These are phyloP conservation scores for Enteromius mattozi DNA, from an alignment of 2,797 vertebrate species.

Conservation along the genomic window DNA sequence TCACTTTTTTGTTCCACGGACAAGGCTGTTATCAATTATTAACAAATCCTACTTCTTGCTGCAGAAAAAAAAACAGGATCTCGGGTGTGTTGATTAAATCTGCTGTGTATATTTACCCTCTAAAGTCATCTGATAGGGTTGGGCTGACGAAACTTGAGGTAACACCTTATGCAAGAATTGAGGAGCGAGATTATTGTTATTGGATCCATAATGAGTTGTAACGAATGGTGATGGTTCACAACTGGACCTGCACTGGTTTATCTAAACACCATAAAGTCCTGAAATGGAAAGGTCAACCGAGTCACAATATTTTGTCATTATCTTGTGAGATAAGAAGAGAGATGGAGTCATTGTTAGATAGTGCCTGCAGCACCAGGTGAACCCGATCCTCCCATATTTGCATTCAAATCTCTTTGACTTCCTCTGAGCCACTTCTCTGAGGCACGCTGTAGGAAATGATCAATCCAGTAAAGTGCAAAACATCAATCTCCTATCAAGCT, in stretches of 20 bases:
- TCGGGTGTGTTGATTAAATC: slow-evolving; percentile 53
- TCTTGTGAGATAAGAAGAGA: slow-evolving; percentile 12
- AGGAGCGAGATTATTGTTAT: neutral
- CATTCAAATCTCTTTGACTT: slow-evolving; percentile 32
- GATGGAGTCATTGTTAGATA: slow-evolving; percentile 23
- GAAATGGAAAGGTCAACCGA: neutral
- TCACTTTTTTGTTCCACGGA: slow-evolving; percentile 37
- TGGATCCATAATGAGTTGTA: neutral
- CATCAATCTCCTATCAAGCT: slow-evolving; percentile 66
- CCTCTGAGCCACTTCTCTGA: slow-evolving; percentile 31
- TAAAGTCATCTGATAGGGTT: slow-evolving; percentile 43
- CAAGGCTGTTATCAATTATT: slow-evolving; percentile 57
- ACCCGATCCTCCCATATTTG: slow-evolving; percentile 49
- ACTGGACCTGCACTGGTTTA: neutral
- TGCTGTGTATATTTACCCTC: slow-evolving; percentile 52
- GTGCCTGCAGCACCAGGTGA: slow-evolving; percentile 36
- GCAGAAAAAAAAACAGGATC: slow-evolving; percentile 58
- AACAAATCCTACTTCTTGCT: slow-evolving; percentile 42
- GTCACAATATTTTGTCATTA: slow-evolving; percentile 57
- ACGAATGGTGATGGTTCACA: neutral
- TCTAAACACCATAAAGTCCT: neutral
- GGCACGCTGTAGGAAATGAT: slow-evolving; percentile 39
- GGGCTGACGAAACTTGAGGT: slow-evolving; percentile 14
- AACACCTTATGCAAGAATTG: neutral
- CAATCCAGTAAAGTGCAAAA: slow-evolving; percentile 35